Evolutionary conservation across 2,797 vertebrate species (phyloP).

Genomic region (Champsocephalus esox): DNA sequence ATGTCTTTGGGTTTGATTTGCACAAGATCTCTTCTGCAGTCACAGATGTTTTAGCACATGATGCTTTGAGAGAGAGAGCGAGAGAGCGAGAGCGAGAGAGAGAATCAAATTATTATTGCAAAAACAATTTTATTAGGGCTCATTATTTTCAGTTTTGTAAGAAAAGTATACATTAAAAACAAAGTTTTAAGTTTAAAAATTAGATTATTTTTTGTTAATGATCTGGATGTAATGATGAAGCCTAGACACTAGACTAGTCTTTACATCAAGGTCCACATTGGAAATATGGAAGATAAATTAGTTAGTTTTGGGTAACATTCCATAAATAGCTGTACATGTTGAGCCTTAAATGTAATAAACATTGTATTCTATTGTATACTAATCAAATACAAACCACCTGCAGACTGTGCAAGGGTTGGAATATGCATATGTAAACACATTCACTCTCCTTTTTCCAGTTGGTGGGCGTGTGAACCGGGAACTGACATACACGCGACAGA

Average conservation of each 20-base stretch:
- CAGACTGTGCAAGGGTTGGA: not conserved
- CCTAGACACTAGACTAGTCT: not conserved
- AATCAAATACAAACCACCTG: not conserved
- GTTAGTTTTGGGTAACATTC: not conserved
- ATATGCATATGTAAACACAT: not conserved
- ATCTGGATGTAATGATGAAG: not conserved
- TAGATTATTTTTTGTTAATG: too few relatives aligned
- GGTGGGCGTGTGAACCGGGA: constrained; percentile 97
- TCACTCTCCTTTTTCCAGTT: constrained; percentile 82
- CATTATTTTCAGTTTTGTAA: not conserved
- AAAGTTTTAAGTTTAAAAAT: too few relatives aligned
- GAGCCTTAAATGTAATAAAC: not conserved
- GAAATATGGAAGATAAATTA: not conserved
- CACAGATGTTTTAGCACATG: constrained; percentile 41
- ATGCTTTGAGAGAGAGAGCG: not conserved
- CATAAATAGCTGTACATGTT: not conserved
- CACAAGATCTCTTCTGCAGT: constrained; percentile 31
- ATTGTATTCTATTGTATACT: not conserved
- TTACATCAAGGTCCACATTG: not conserved
- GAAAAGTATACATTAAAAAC: too few relatives aligned
- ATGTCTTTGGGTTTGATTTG: constrained; percentile 38
- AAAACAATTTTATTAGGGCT: not conserved
- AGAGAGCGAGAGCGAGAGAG: too few relatives aligned
- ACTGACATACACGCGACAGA: constrained; percentile 96
- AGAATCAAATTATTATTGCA: not conserved